Base-by-base conservation (phyloP, 2,888 invertebrate genomes). In the Mesoligia furuncula region DNA sequence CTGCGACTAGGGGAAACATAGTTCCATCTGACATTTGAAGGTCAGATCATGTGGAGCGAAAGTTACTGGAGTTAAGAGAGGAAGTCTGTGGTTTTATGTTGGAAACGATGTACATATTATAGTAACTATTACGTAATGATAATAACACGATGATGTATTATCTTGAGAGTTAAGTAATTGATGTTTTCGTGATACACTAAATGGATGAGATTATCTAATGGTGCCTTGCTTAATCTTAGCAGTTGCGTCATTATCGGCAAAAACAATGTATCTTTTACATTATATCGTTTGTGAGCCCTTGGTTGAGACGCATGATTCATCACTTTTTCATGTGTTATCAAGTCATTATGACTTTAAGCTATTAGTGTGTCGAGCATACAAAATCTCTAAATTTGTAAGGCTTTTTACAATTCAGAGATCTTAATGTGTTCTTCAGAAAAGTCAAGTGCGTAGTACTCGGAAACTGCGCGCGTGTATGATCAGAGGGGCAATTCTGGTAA, bases 111-210 rank as follows among this genome's bases (percentile, higher is more conserved):
- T 77, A 13, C 13, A 45, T 13, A 62, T 62, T 73, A 62, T 45
- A 24, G 36, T 36, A 31, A 2, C 2, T 31, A 54, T 62, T 81
- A 54, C 61, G 15, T 66, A 74, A 74, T 13, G 61, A 69, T 77
- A 48, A 42, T 31, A 75, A 31, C 45, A 66, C 45, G 48, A 70
- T 78, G 84, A 86, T 83, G 68, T 45, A 84, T 78, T 45, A 66
- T 66, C 72, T 45, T 69, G 45, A 65, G 39, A 59, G 73, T 73
- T 84, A 86, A 86, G 79, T 84, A 86, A 86, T 78, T 74, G 84
- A 70, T 83, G 78, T 75, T 86, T 83, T 77, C 85, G 71, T 64
- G 64, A 62, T 74, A 24, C 61, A 39, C 42, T 36, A 71, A 83
- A 83, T 83, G 73, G 77, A 84, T 86, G 65, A 72, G 71, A 71